Percentiles rank a stretch among this genome's conserved stretches.
These are phyloP conservation scores for Lepeophtheirus salmonis DNA, from an alignment of 1,140 invertebrate species.

Conservation along the genomic window DNA sequence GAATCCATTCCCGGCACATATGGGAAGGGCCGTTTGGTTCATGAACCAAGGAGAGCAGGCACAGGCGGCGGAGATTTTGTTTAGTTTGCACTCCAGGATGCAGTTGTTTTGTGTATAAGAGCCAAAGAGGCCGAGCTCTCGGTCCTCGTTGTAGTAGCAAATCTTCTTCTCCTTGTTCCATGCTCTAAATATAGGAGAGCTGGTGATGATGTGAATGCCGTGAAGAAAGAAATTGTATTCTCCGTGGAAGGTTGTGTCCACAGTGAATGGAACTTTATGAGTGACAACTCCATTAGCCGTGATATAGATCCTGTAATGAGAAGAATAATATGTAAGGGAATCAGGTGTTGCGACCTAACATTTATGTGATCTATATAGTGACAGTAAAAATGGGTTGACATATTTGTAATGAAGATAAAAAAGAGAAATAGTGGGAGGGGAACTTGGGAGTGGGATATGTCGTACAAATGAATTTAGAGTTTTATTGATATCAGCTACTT, in stretches of 20 bases:
- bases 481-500: no score
- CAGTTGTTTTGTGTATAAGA: neutral
- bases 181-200: neutral
- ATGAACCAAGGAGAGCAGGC: slow-evolving; percentile 2
- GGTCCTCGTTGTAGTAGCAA: slow-evolving; percentile 1
- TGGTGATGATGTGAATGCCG: neutral
- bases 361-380: no score
- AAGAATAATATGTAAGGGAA: no score
- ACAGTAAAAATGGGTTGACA: no score
- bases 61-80: neutral
- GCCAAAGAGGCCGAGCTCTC: neutral
- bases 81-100: neutral
- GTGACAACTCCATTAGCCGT: neutral
- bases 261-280: neutral
- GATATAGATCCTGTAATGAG: neutral
- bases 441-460: no score
- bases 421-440: no score
- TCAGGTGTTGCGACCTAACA: no score
- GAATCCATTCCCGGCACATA: neutral
- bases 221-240: slow-evolving; percentile 6
- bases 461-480: no score
- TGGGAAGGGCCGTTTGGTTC: neutral
- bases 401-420: no score
- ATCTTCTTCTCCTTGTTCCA: slow-evolving; percentile 7
- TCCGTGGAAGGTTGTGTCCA: neutral